Percentiles rank a stretch among this genome's conserved stretches.
phyloP scores from a whole-genome alignment of 2,113 vertebrate species.

The Tretioscincus oriximinensis region DNA sequence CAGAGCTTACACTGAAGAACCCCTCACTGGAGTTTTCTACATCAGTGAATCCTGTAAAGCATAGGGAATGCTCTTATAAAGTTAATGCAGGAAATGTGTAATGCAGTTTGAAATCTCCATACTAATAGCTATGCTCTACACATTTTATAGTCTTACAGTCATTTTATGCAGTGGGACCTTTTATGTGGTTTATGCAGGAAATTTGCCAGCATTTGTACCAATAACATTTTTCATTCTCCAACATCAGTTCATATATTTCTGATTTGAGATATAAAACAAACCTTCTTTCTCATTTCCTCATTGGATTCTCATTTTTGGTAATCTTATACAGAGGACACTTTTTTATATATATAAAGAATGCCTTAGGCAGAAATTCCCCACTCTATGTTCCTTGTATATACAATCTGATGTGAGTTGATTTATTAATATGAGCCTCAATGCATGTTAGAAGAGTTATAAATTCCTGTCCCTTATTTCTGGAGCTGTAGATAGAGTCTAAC shows the following conservation, averaged over 20 bases:
- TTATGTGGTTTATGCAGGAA: constrained; percentile 28
- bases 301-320: background rate
- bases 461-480: background rate
- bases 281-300: background rate
- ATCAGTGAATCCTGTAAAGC: background rate
- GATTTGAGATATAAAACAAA: background rate
- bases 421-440: background rate
- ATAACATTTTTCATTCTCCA: background rate
- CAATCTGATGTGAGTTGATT: background rate
- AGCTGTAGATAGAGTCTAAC: background rate
- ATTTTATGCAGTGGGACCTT: constrained; percentile 10
- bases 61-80: background rate
- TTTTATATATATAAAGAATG: background rate
- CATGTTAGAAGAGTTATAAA: background rate
- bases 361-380: background rate
- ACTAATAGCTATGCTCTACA: background rate
- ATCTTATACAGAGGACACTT: background rate
- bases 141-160: constrained; percentile 8
- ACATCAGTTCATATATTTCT: constrained; percentile 24
- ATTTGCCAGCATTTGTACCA: background rate
- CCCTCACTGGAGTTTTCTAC: background rate
- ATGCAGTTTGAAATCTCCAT: constrained; percentile 16
- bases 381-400: background rate
- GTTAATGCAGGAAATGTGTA: background rate
- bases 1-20: background rate